Evolutionary conservation across 1,140 invertebrate species (phyloP).

Genomic region (Panagrolaimus sp.): DNA sequence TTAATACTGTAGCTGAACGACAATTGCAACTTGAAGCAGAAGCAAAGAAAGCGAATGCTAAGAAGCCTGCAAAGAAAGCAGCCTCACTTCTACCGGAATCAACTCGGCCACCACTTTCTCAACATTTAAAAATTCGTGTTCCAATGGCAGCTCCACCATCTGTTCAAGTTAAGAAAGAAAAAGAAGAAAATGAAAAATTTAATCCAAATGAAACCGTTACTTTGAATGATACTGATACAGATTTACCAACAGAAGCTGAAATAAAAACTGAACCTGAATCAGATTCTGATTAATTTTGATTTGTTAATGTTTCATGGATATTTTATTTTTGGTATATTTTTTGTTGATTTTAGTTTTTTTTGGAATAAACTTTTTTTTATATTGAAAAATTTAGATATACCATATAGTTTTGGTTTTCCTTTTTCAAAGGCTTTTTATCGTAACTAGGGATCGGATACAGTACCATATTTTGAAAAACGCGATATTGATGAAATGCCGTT

Average conservation of each 20-base stretch:
- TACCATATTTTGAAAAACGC: too few relatives aligned
- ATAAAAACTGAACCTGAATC: slow-evolving; percentile 9
- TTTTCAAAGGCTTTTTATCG: too few relatives aligned
- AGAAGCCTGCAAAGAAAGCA: not conserved
- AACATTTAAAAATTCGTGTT: not conserved
- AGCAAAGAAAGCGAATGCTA: not conserved
- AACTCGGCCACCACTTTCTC: not conserved
- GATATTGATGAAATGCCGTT: too few relatives aligned
- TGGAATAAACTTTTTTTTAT: too few relatives aligned
- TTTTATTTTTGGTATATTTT: slow-evolving; percentile 8
- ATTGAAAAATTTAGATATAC: too few relatives aligned
- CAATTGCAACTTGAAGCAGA: slow-evolving; percentile 15
- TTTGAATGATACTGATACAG: not conserved
- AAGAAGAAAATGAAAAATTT: not conserved
- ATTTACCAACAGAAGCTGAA: not conserved
- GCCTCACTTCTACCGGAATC: too few relatives aligned
- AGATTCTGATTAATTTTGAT: not conserved
- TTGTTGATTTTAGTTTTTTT: not conserved
- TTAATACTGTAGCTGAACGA: slow-evolving; percentile 35
- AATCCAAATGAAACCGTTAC: not conserved
- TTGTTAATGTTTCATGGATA: not conserved
- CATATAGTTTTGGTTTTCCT: too few relatives aligned
- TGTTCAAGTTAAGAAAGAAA: slow-evolving; percentile 3
- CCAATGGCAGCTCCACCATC: not conserved
- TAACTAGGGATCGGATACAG: too few relatives aligned